Evolutionary conservation across 2,797 vertebrate species (phyloP), one percentile per base, ranked within the genome.

Genomic region (Eulemur albifrons): DNA sequence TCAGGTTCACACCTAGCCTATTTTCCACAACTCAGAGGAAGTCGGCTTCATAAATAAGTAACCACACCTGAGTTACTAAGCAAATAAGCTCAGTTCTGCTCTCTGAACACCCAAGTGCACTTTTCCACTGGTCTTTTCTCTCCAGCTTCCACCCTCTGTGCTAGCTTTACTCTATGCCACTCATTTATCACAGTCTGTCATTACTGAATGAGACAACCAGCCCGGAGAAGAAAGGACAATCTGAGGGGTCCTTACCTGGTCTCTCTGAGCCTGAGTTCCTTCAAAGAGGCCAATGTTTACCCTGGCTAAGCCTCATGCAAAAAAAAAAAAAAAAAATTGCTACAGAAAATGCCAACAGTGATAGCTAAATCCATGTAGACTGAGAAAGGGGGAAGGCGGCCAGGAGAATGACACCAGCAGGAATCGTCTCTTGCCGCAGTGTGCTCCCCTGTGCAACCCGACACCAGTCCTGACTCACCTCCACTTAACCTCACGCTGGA

Each of bases 21-120:
- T 89, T 96, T 97, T 96, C 97, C 93, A 94, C 77, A 93, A 90
- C 77, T 87, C n/a, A 27, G 72, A 93, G 86, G 72, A 89, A 89
- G 82, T 45, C 85, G 35, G 83, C 82, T 94, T 94, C 87, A 80
- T 97, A 57, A 96, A 93, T 96, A 94, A 97, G 92, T 97, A 92
- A 95, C 76, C 92, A 65, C 59, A 59, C 65, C 79, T 43, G 90
- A 72, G 90, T 87, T 57, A 43, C 92, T 75, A 52, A 32, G 84
- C 85, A 93, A 90, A 92, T 84, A 93, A 73, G 59, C 63, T 65
- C 79, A 80, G 80, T 40, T 88, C 75, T 43, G 70, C 4, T 50
- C 50, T 90, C 40, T 18, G 13, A 72, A 88, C 70, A 85, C 25
- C 38, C 63, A 40, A 65, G 81, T n/a, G 69, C 75, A 59, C 75